Base-by-base conservation (phyloP, 2,113 vertebrate genomes). In the Falco punctatus region DNA sequence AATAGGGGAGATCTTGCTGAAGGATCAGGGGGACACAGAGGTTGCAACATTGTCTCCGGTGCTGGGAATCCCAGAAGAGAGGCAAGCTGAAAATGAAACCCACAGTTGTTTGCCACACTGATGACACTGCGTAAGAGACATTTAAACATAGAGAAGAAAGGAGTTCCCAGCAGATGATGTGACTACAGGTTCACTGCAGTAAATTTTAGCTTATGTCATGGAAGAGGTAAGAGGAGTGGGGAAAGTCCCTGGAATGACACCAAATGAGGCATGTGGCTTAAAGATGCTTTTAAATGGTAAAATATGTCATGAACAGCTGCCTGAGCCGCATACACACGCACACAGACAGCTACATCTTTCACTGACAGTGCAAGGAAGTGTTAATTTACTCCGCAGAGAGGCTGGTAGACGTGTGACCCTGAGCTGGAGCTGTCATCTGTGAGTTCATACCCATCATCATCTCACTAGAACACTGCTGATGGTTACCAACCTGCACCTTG, bases 341-440 rank as follows among this genome's bases (percentile, higher is more conserved):
- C 35, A 51, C 44, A 81, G 57, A 15, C 55, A 75, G 44, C 38
- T 66, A 30, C 33, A 62, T 8, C 61, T 58, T 44, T 30, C 40
- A 15, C 38, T 27, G 32, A 6, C 19, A 65, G 30, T 3, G 0
- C 0, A 4, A 74, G 2, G 30, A 88, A 33, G 64, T 57, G 79
- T 28, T 83, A 17, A 77, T 80, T 83, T 17, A 52, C 46, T 61
- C 62, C 4, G 6, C 33, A 33, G 78, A 79, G 78, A 67, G 61
- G 40, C 52, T 38, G 58, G 33, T 22, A 35, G 58, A 80, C 40
- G 28, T 40, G 88, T 71, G 82, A 88, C 49, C 49, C 38, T 2
- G 44, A 72, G 22, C 49, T 69, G 77, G 77, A 83, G 58, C 24
- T 65, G 61, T 59, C 74, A 49, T 22, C 49, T 66, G 7, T 1